These are phyloP conservation scores for Acrocephalus kingi DNA, from an alignment of 2,113 vertebrate species.

Conservation along the genomic window DNA sequence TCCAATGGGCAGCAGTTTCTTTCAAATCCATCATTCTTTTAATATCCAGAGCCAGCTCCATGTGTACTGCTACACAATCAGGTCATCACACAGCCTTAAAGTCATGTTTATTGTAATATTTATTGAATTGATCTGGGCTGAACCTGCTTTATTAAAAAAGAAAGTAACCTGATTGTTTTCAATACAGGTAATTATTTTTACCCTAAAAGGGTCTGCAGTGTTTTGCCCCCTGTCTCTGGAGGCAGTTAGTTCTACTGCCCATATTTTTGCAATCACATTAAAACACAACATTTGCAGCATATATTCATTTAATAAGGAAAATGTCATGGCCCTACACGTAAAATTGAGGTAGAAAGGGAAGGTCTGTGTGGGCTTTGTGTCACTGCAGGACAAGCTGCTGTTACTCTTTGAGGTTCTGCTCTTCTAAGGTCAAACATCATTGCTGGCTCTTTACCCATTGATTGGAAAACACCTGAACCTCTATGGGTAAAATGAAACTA, in stretches of 20 bases:
- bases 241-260: background rate
- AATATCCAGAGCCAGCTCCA: background rate
- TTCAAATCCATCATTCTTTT: background rate
- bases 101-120: background rate
- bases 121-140: background rate
- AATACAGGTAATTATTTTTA: background rate
- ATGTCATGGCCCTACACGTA: background rate
- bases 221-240: background rate
- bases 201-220: background rate
- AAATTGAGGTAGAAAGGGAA: background rate
- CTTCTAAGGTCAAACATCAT: background rate
- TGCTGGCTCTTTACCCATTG: background rate
- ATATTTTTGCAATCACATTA: background rate
- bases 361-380: fast-evolving
- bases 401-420: background rate
- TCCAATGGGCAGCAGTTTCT: background rate
- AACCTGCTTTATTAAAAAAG: background rate
- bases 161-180: background rate
- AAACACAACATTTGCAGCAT: background rate
- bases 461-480: background rate
- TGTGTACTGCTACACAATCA: background rate
- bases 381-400: background rate
- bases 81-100: background rate
- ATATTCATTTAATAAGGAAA: background rate
- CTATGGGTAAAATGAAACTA: background rate